Evolutionary conservation across 2,888 invertebrate genomes (phyloP), one percentile per base, ranked within the genome.

Genomic region (Cyaniris semiargus): DNA sequence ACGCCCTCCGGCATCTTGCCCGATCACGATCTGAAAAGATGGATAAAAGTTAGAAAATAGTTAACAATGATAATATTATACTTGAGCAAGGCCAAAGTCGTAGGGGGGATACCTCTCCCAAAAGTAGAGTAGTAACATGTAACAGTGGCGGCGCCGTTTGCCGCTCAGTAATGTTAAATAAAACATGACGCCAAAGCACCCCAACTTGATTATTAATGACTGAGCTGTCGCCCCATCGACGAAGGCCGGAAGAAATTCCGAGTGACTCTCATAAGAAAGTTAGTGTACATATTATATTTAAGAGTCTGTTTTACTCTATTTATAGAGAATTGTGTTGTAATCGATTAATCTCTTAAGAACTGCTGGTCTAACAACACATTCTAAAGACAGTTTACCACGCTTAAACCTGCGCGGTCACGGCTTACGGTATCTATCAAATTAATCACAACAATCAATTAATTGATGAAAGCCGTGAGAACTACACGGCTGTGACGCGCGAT

Each of bases 1-100:
- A 94, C 95, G 85, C 95, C 95, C 91, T 95, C 95, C 90, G 95
- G 95, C 95, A 95, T 95, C 78, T 82, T 94, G 90, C 91, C 93
- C 89, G 90, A 86, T 91, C 90, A 90, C 85, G 84, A 84, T 81
- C 84, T 84, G 80, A n/a, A 83, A 83, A 70, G 15, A 74, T 53
- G 15, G 18, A 0, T 18, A 3, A 75, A 38, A 23, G 23, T 8
- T 8, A n/a, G n/a, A 71, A 34, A 8, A 3, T 2, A 60, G 60
- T 23, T 13, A 21, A 60, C 23, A 10, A 60, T 60, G 3, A 3
- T 21, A 8, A 2, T n/a, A 56, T 0, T 7, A 21, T n/a, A 21
- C 7, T 58, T 3, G 6, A 8, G 58, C 3, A 6, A 7, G 5
- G 7, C 6, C 58, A 58, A n/a, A n/a, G n/a, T n/a, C n/a, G n/a